phyloP scores from a whole-genome alignment of 2,113 vertebrate genomes.

The Prinia subflava region DNA sequence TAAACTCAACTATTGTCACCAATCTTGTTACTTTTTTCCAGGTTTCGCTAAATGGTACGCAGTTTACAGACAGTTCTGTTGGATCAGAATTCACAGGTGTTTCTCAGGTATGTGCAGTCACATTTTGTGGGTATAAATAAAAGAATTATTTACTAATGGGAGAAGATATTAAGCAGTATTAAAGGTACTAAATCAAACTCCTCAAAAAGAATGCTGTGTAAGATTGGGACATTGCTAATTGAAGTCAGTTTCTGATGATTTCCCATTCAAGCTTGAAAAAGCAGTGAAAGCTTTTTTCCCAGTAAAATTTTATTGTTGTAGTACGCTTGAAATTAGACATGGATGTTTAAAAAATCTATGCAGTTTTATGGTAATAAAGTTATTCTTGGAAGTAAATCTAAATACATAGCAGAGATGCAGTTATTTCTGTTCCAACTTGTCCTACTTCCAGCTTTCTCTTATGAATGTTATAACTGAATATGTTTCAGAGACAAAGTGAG shows the following conservation, averaged over 20 bases:
- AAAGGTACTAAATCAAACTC: not conserved
- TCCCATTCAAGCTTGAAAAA: not conserved
- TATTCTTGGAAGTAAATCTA: slow-evolving; percentile 50
- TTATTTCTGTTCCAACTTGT: slow-evolving; percentile 47
- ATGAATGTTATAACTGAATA: slow-evolving; percentile 9
- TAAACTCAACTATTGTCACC: not conserved
- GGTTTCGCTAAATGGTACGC: slow-evolving; percentile 84
- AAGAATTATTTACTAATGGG: not conserved
- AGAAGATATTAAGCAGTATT: not conserved
- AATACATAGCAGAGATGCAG: slow-evolving; percentile 12
- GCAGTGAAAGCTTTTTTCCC: not conserved
- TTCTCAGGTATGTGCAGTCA: slow-evolving; percentile 79
- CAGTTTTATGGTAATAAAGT: slow-evolving; percentile 16
- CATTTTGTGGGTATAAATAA: not conserved
- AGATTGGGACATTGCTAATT: not conserved
- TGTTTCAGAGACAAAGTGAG: slow-evolving; percentile 16
- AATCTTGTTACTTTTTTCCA: slow-evolving; percentile 42
- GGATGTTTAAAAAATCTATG: not conserved
- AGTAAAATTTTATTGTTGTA: not conserved
- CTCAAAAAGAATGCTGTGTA: not conserved
- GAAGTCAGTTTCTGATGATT: not conserved
- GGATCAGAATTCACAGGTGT: slow-evolving; percentile 87
- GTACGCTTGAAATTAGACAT: not conserved
- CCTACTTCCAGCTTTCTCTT: slow-evolving; percentile 49
- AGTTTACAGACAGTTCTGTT: slow-evolving; percentile 86